phyloP scores from a whole-genome alignment of 2,888 invertebrate species.

The Elmis aenea region DNA sequence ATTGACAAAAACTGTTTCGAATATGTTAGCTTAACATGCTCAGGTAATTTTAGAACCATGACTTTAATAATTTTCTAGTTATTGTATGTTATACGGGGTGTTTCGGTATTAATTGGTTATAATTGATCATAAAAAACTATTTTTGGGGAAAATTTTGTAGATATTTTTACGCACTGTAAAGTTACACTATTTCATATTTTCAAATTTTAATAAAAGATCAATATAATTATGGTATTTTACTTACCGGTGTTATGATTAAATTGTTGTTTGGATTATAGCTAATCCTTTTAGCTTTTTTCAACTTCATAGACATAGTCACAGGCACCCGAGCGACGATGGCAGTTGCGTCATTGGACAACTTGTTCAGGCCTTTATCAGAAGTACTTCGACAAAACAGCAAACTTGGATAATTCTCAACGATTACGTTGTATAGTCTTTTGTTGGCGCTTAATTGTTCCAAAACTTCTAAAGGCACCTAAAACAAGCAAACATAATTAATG shows the following conservation, averaged over 20 bases:
- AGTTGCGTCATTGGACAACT: conserved; percentile 40
- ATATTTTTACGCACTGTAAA: no score
- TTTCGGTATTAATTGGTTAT: no score
- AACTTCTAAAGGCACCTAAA: conserved; percentile 60
- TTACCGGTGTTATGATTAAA: conserved; percentile 1
- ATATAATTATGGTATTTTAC: neutral
- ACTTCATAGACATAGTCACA: conserved; percentile 60
- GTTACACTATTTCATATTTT: no score
- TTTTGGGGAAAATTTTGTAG: no score
- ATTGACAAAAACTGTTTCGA: no score
- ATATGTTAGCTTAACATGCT: no score
- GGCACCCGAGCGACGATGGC: conserved; percentile 49
- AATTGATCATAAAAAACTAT: neutral
- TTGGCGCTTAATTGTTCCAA: conserved; percentile 60
- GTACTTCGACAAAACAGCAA: conserved; percentile 58
- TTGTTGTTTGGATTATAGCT: conserved; percentile 2
- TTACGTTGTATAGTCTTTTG: conserved; percentile 62
- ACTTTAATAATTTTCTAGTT: no score
- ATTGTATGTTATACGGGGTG: no score
- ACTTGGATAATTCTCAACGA: conserved; percentile 69
- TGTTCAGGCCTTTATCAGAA: conserved; percentile 58
- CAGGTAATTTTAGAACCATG: no score
- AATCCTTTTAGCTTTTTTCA: conserved; percentile 48
- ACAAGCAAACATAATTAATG: no score
- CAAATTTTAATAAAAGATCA: no score